Evolutionary conservation across 2,888 invertebrate species (phyloP), one percentile per base, ranked within the genome.

Genomic region (Cantharis lateralis): DNA sequence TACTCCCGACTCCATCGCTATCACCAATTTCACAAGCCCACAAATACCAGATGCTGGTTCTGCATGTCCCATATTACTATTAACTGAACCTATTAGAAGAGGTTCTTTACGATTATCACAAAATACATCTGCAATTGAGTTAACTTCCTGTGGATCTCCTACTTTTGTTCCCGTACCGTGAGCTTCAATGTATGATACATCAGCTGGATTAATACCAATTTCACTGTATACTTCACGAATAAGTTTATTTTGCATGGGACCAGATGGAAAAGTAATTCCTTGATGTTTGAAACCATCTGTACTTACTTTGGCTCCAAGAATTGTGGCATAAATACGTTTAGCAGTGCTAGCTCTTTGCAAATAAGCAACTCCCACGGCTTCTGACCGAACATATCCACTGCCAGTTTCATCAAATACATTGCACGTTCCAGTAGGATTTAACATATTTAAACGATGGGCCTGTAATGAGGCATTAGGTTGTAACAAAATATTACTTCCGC

Each of bases 21-120:
- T 93, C 20, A 99, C 88, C 72, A 97, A 92, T 89, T 98, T 98
- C 11, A 96, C 96, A 80, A 98, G 90, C 1, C 97, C 95, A 85
- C 97, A 96, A 20, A 98, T 90, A 24, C 97, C 98, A 66, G 96
- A 96, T 1, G 95, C 95, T 0, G 98, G 96, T 89, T 99, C 99
- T 3, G 98, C 94, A 87, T 99, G 99, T 1, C 99, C 99, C 97
- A 99, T 98, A 89, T 99, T 99, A 18, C 98, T 98, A 88, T 99
- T 99, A 0, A 98, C 96, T 0, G 98, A 98, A 15, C 99, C 99
- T 84, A 99, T 93, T 64, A 98, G 89, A 66, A 99, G 90, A 7
- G 98, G 97, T 28, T 89, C 89, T 77, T 91, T 90, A 68, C 97
- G 92, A 80, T 93, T 93, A 86, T 94, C 93, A 89, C 97, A 98